Evolutionary conservation across 2,113 vertebrate genomes (phyloP).

Genomic region (Hippoglossus stenolepis): DNA sequence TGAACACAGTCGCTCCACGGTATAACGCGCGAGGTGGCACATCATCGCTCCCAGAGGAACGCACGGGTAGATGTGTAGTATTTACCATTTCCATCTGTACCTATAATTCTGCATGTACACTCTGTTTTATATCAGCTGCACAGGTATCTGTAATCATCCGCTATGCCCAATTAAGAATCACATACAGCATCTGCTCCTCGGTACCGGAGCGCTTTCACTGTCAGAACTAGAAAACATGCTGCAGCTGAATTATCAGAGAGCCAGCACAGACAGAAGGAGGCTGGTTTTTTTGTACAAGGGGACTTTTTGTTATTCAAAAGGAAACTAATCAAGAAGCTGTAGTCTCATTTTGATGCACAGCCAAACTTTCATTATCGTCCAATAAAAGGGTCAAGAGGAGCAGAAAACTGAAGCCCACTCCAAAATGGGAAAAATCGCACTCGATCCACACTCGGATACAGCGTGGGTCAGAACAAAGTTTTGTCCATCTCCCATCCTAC

Average conservation of each 20-base stretch:
- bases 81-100: conserved; percentile 70
- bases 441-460: conserved; percentile 14
- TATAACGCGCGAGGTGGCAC: conserved; percentile 49
- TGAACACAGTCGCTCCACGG: too few relatives aligned
- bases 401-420: conserved; percentile 13
- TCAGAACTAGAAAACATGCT: conserved; percentile 69
- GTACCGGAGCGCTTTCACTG: conserved; percentile 69
- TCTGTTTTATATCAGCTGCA: conserved; percentile 73
- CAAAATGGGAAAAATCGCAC: not conserved
- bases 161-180: conserved; percentile 82
- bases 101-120: conserved; percentile 72
- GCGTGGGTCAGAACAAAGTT: conserved; percentile 22
- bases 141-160: conserved; percentile 80
- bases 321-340: conserved; percentile 4
- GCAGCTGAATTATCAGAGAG: conserved; percentile 59
- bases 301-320: not conserved
- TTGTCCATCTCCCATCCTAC: conserved; percentile 39
- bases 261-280: conserved; percentile 30
- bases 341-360: not conserved
- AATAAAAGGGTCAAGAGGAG: conserved; percentile 4
- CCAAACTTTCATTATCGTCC: conserved; percentile 4
- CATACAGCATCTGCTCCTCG: conserved; percentile 80
- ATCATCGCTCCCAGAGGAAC: conserved; percentile 63
- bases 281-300: not conserved
- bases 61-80: conserved; percentile 35